Percentiles rank a stretch among this genome's conserved stretches.
Evolutionary conservation across 2,888 invertebrate genomes (phyloP).

Genomic region (Tricholauxania praeusta): DNA sequence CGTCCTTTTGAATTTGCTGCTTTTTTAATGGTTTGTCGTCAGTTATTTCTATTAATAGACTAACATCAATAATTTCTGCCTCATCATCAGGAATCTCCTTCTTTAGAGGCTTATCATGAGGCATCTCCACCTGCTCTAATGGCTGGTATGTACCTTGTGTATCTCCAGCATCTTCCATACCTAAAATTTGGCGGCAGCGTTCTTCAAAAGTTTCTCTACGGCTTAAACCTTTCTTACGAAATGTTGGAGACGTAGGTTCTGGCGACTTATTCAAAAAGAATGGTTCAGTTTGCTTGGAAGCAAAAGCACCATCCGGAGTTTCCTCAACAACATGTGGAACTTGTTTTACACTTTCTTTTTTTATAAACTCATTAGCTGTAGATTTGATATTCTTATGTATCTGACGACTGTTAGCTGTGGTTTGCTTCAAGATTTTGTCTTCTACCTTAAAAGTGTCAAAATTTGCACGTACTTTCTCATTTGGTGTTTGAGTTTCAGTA

Average conservation of each 20-base stretch:
- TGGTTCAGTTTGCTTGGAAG: constrained; percentile 51
- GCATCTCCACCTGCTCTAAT: constrained; percentile 7
- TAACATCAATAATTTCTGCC: constrained; percentile 14
- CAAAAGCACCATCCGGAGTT: constrained; percentile 56
- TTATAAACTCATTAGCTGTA: constrained; percentile 44
- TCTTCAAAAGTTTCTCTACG: constrained; percentile 81
- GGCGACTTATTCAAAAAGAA: constrained; percentile 20
- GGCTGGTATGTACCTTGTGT: constrained; percentile 57
- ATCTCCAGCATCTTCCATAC: constrained; percentile 69
- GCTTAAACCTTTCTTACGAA: constrained; percentile 71
- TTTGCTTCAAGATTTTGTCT: constrained; percentile 32
- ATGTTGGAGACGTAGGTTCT: constrained; percentile 62
- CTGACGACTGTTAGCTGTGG: constrained; percentile 15
- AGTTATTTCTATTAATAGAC: constrained; percentile 11
- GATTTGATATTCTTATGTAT: constrained; percentile 15
- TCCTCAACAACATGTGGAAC: constrained; percentile 44
- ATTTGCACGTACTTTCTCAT: neutral
- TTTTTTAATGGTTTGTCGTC: constrained; percentile 19
- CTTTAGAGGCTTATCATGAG: constrained; percentile 43
- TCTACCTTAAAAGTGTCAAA: neutral
- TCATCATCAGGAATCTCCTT: constrained; percentile 40
- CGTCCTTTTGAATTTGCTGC: too few relatives aligned
- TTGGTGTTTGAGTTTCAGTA: neutral
- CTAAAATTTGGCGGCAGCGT: constrained; percentile 77
- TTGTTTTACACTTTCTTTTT: constrained; percentile 39